Conservation (phyloP, 2,797 vertebrate species). For the Naso thynnoides region DNA sequence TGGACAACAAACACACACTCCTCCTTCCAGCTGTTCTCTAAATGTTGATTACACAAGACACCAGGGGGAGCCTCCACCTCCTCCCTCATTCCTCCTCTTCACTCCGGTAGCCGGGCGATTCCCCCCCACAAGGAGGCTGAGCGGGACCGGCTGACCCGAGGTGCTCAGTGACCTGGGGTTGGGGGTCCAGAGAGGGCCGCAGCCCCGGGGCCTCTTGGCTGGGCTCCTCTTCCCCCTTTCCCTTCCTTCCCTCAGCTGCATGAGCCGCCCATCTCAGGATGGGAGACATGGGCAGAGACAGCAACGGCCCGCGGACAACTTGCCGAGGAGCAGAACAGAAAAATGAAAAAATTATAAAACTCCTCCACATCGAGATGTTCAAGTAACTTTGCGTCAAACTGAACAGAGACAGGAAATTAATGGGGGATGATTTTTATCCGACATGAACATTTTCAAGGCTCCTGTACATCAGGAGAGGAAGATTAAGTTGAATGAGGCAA, state of each 20-base stretch:
- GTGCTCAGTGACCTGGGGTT: slow-evolving; percentile 74
- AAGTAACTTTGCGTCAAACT: slow-evolving; percentile 73
- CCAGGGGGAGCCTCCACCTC: slow-evolving; percentile 44
- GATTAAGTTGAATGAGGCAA: slow-evolving; percentile 22
- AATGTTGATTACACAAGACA: slow-evolving; percentile 85
- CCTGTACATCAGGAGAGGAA: slow-evolving; percentile 34
- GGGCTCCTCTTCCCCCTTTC: slow-evolving; percentile 43
- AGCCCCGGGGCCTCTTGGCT: slow-evolving; percentile 74
- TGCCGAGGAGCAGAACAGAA: slow-evolving; percentile 50
- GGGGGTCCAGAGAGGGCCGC: slow-evolving; percentile 68
- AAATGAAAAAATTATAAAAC: slow-evolving; percentile 42
- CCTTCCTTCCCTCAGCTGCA: slow-evolving; percentile 41
- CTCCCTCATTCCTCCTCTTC: slow-evolving; percentile 30
- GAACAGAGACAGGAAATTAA: slow-evolving; percentile 52
- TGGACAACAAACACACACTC: slow-evolving; percentile 40
- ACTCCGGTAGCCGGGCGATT: slow-evolving; percentile 58
- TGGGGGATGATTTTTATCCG: slow-evolving; percentile 58
- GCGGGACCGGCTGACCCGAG: slow-evolving; percentile 69
- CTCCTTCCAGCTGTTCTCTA: slow-evolving; percentile 79
- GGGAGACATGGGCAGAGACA: slow-evolving; percentile 73
- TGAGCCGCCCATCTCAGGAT: slow-evolving; percentile 58
- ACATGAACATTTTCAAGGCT: slow-evolving; percentile 54
- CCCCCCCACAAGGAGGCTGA: slow-evolving; percentile 64
- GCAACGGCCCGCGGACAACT: slow-evolving; percentile 66
- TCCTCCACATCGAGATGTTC: slow-evolving; percentile 58